phyloP scores from a whole-genome alignment of 2,113 vertebrate species.

The Gymnorhina tibicen region DNA sequence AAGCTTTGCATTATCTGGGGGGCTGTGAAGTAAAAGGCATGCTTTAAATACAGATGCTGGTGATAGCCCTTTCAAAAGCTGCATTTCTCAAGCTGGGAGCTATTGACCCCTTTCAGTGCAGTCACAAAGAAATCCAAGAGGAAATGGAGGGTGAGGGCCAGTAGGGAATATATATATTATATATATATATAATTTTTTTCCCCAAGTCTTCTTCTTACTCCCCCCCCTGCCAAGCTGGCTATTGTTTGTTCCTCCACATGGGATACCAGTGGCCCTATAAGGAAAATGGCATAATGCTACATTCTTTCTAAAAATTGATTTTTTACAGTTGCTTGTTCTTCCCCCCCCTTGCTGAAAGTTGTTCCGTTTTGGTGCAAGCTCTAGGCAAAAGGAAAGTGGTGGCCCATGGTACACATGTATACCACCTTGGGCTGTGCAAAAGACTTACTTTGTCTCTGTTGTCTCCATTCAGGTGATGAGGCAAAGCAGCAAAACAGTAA shows the following conservation, averaged over 20 bases:
- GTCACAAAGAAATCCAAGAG: conserved; percentile 35
- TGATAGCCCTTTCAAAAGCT: conserved; percentile 34
- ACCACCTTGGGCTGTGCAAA: background rate
- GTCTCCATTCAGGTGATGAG: background rate
- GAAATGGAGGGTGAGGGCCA: conserved; percentile 16
- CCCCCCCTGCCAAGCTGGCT: background rate
- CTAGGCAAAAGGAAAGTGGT: background rate
- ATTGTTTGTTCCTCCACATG: conserved; percentile 22
- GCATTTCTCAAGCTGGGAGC: conserved; percentile 37
- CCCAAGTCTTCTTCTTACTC: background rate
- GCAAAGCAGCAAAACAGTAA: background rate
- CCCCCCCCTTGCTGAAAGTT: background rate
- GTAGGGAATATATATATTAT: background rate
- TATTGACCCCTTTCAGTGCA: conserved; percentile 49
- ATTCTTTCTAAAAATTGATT: conserved; percentile 42
- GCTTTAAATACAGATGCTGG: background rate
- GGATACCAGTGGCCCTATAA: background rate
- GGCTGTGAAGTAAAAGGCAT: background rate
- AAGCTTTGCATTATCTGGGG: background rate
- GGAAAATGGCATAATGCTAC: conserved; percentile 18
- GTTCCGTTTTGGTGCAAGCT: background rate
- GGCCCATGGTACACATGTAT: accelerated
- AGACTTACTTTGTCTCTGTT: background rate
- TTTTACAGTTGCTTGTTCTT: background rate
- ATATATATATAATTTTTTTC: background rate